A percentile compares a stretch with the other conserved stretches of the same genome.
These are phyloP conservation scores for Limosa lapponica DNA, from an alignment of 2,797 vertebrate species.

Conservation along the genomic window DNA sequence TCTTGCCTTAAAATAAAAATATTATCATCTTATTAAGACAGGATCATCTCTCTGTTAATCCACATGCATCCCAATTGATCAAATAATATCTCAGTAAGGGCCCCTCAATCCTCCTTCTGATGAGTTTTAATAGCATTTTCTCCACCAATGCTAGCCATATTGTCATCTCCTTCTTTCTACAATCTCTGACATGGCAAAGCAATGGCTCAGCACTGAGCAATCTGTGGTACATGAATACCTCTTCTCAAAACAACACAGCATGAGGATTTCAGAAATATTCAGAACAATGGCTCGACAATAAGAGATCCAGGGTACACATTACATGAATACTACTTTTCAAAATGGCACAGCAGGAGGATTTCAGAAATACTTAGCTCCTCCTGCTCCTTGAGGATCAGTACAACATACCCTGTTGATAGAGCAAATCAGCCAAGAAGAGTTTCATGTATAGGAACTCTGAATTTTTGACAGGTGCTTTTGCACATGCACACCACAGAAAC, in stretches of 20 bases:
- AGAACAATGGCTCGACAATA: slow-evolving; percentile 36
- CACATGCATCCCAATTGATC: neutral
- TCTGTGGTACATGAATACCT: slow-evolving; percentile 26
- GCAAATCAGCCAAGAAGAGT: slow-evolving; percentile 24
- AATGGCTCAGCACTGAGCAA: slow-evolving; percentile 23
- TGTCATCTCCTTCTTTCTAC: slow-evolving; percentile 21
- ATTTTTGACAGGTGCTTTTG: slow-evolving; percentile 7
- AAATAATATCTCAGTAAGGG: slow-evolving; percentile 33
- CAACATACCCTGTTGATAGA: slow-evolving; percentile 24
- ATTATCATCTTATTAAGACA: neutral
- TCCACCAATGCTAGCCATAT: slow-evolving; percentile 19
- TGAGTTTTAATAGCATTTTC: slow-evolving; percentile 30
- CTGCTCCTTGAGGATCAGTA: slow-evolving; percentile 36
- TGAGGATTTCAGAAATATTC: slow-evolving; percentile 58
- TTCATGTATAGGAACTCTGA: neutral
- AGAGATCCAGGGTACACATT: slow-evolving; percentile 26
- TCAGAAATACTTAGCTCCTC: slow-evolving; percentile 48
- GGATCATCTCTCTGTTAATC: slow-evolving; percentile 20
- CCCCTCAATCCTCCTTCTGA: neutral
- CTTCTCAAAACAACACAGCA: slow-evolving; percentile 61
- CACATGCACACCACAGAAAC: neutral
- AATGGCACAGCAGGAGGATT: slow-evolving; percentile 55
- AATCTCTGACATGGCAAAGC: slow-evolving; percentile 34
- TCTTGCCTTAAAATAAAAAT: slow-evolving; percentile 37
- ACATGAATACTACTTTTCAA: slow-evolving; percentile 60